These are phyloP conservation scores for Chunga burmeisteri DNA, from an alignment of 2,113 vertebrate genomes.

Conservation along the genomic window DNA sequence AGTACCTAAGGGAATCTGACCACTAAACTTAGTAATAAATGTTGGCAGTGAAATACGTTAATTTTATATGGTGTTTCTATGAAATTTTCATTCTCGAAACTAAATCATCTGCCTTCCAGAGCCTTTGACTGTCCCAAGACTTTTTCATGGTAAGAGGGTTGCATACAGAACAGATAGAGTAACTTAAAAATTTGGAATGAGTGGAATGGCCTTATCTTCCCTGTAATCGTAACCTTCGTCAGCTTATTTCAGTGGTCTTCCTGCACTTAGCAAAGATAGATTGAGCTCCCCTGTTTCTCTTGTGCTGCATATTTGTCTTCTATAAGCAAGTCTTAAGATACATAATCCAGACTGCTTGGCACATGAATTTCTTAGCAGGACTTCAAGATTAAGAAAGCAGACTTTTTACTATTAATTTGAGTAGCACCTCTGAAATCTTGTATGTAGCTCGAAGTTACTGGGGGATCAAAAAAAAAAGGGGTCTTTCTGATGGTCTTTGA, in stretches of 20 bases:
- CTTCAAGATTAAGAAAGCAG: neutral
- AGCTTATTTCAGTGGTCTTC: neutral
- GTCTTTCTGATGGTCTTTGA: neutral
- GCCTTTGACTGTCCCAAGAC: neutral
- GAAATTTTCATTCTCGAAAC: neutral
- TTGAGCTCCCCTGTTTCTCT: neutral
- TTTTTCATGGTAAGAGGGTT: neutral
- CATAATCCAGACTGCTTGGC: neutral
- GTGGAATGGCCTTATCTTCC: neutral
- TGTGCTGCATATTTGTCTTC: neutral
- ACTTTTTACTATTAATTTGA: neutral
- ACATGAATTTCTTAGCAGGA: neutral
- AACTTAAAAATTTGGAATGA: neutral
- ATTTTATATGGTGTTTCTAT: neutral
- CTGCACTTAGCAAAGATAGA: neutral
- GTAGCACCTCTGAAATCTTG: neutral
- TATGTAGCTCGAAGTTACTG: neutral
- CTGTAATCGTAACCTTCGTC: neutral
- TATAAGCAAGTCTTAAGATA: neutral
- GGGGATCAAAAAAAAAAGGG: neutral
- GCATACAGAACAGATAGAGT: neutral
- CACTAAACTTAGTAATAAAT: neutral
- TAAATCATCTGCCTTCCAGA: neutral
- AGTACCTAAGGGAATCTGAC: neutral
- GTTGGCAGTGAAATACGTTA: neutral